Base-by-base conservation (phyloP, 2,888 invertebrate genomes). In the Caenorhabditis auriculariae region DNA sequence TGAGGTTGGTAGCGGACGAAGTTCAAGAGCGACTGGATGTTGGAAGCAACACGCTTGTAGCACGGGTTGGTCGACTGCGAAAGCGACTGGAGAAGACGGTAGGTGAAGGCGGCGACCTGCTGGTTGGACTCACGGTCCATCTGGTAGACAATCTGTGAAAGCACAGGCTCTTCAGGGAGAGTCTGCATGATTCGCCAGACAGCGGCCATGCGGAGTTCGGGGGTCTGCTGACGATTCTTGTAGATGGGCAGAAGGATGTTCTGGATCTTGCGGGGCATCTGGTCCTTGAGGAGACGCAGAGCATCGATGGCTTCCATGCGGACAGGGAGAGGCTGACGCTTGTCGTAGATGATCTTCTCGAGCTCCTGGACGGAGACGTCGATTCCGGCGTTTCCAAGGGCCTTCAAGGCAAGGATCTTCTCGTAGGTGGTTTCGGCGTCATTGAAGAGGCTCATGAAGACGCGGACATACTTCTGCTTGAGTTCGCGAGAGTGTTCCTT, bases 351-450 rank as follows among this genome's bases (percentile, higher is more conserved):
- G 64, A 80, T 70, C 46, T 74, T 68, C 54, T 73, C 75, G 44
- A 80, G 66, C 24, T 66, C 61, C 49, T 56, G 28, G 32, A 77
- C 57, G 48, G 65, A 54, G n/a, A 66, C 44, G 41, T 73, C 72
- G 44, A 78, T 46, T 55, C 70, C 80, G 37, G 78, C 73, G 70
- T 80, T 80, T 58, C 68, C 72, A 37, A 79, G 46, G 26, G 75
- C 58, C 61, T 78, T 78, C 52, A 80, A 54, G 46, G 69, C 69
- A 38, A 79, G 61, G 35, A 78, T 50, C 61, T 75, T 74, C 56
- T 77, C 72, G 64, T 69, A 71, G 37, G 54, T 49, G 52, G 56
- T 58, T 12, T 59, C 57, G 21, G 69, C 58, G 21, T 54, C 28
- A 21, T 60, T 50, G 60, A 58, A 66, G 41, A 54, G 56, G 29